Evolutionary conservation across 2,797 vertebrate species (phyloP).

Genomic region (Okamejei kenojei): DNA sequence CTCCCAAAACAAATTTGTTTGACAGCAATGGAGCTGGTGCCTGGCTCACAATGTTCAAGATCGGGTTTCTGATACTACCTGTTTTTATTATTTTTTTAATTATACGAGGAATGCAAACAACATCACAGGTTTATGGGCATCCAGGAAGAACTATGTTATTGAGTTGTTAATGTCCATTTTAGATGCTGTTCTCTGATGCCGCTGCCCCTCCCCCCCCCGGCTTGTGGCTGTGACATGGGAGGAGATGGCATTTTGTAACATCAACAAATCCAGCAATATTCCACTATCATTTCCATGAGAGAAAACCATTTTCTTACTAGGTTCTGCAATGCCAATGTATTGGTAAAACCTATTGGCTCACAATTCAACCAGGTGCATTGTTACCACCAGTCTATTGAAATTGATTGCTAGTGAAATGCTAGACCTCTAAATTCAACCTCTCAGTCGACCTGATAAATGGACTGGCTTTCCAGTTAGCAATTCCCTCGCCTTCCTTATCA

Average conservation of each 20-base stretch:
- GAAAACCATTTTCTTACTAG: not conserved
- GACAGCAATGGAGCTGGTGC: not conserved
- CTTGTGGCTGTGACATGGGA: not conserved
- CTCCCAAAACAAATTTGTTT: not conserved
- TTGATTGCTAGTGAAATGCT: not conserved
- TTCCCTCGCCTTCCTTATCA: not conserved
- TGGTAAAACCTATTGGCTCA: not conserved
- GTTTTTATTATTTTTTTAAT: no score
- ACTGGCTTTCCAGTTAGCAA: not conserved
- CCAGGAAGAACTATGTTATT: not conserved
- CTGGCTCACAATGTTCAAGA: not conserved
- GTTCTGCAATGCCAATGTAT: not conserved
- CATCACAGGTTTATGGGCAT: not conserved
- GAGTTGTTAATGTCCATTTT: not conserved
- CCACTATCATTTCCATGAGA: not conserved
- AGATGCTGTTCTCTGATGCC: not conserved
- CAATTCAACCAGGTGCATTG: not conserved
- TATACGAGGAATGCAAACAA: not conserved
- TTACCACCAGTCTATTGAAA: not conserved
- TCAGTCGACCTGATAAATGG: not conserved
- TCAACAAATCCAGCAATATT: not conserved
- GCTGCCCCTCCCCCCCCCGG: not conserved
- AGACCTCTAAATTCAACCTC: not conserved
- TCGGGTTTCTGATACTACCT: no score
- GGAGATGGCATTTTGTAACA: not conserved